A percentile compares a stretch with the other conserved stretches of the same genome.
These are phyloP conservation scores for Eurosta solidaginis DNA, from an alignment of 1,140 invertebrate genomes.

Conservation along the genomic window DNA sequence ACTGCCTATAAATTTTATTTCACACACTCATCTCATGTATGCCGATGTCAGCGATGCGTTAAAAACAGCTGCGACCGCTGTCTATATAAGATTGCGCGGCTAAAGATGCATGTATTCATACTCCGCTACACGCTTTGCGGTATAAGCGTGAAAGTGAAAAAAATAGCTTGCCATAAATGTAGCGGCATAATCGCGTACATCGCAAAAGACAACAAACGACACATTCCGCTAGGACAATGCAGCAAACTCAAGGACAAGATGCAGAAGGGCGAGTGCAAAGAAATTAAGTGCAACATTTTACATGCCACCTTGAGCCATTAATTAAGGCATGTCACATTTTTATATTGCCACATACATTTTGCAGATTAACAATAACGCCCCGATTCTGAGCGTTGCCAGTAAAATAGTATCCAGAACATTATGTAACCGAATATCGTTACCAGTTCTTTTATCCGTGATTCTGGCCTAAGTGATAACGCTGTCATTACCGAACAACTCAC, in stretches of 20 bases:
- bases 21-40: neutral
- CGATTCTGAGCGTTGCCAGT: too few species aligned
- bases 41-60: neutral
- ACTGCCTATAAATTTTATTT: conserved; percentile 2
- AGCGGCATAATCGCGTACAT: neutral
- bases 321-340: conserved; percentile 52
- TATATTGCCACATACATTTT: neutral
- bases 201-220: neutral
- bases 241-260: neutral
- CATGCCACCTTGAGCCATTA: conserved; percentile 57
- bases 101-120: conserved; percentile 4
- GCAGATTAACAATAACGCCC: neutral
- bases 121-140: neutral
- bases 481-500: too few species aligned
- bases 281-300: conserved; percentile 28
- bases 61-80: neutral
- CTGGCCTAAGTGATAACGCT: too few species aligned
- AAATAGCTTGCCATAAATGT: conserved; percentile 1
- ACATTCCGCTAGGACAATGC: neutral
- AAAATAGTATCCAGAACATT: too few species aligned
- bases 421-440: too few species aligned
- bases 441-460: too few species aligned
- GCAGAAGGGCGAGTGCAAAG: neutral
- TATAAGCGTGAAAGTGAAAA: neutral
- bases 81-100: neutral